Evolutionary conservation across 2,888 invertebrate species (phyloP).

Genomic region (Zygaena filipendulae): DNA sequence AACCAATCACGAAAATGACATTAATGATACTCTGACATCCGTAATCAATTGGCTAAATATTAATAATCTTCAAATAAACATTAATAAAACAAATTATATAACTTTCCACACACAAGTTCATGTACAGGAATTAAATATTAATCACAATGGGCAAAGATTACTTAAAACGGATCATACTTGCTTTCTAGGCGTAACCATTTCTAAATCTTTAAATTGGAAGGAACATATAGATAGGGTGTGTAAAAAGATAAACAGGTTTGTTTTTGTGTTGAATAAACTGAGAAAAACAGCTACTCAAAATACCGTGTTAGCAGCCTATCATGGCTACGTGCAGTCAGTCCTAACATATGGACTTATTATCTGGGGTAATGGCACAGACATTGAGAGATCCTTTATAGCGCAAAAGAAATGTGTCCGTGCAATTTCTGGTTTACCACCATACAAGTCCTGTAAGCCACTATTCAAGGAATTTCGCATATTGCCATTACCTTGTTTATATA

Average conservation of each 20-base stretch:
- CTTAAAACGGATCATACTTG: background rate
- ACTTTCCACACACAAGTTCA: background rate
- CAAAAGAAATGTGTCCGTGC: constrained; percentile 3
- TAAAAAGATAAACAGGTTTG: background rate
- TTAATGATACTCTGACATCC: constrained; percentile 1
- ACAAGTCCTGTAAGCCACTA: constrained; percentile 2
- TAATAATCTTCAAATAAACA: constrained; percentile 4
- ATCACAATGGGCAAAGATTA: background rate
- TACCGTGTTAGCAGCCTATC: constrained; percentile 2
- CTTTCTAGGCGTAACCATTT: constrained; percentile 2
- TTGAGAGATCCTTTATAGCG: constrained; percentile 1
- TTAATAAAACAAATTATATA: constrained; percentile 4
- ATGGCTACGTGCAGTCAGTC: constrained; percentile 2
- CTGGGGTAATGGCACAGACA: constrained; percentile 2
- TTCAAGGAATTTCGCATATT: constrained; percentile 1
- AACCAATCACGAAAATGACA: constrained; percentile 2
- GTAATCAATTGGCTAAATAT: constrained; percentile 3
- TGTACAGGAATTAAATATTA: constrained; percentile 1
- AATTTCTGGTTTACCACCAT: constrained; percentile 1
- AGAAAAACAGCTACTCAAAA: background rate
- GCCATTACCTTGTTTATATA: constrained; percentile 1
- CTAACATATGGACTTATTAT: constrained; percentile 4
- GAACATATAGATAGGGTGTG: constrained; percentile 1
- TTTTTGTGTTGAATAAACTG: background rate
- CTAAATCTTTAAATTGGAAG: background rate